Percentiles rank a stretch among this genome's conserved stretches.
phyloP scores from a whole-genome alignment of 2,888 invertebrate genomes.

The Disparrhopalites patrizii region DNA sequence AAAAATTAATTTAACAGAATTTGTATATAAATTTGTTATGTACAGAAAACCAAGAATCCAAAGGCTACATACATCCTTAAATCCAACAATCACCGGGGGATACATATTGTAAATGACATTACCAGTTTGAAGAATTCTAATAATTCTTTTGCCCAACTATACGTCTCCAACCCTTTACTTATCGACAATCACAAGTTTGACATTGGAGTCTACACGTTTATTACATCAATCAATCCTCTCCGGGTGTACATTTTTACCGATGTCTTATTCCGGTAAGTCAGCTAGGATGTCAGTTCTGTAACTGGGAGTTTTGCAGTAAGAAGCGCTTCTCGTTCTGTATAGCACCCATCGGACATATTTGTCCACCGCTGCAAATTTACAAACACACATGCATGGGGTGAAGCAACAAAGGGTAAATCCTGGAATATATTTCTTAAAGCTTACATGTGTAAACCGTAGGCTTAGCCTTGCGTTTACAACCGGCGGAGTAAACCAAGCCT shows the following conservation, averaged over 20 bases:
- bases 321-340: background rate
- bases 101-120: constrained; percentile 60
- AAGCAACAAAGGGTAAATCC: no score
- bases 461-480: constrained; percentile 15
- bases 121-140: constrained; percentile 58
- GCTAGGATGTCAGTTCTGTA: background rate
- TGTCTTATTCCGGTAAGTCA: constrained; percentile 70
- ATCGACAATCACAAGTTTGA: constrained; percentile 95
- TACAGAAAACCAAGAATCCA: constrained; percentile 61
- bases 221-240: constrained; percentile 87
- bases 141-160: constrained; percentile 52
- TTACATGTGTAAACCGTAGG: constrained; percentile 17
- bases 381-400: no score
- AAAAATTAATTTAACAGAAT: no score
- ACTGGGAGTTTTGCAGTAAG: constrained; percentile 9
- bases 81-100: constrained; percentile 84
- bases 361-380: background rate
- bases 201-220: constrained; percentile 86
- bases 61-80: constrained; percentile 81
- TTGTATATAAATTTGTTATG: constrained; percentile 15
- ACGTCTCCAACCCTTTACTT: constrained; percentile 77
- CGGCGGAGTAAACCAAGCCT: constrained; percentile 9
- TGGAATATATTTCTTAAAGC: background rate
- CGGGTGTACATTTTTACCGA: constrained; percentile 87
- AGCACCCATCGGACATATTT: constrained; percentile 10